Evolutionary conservation across 2,797 vertebrate species (phyloP).

Genomic region (Gouania willdenowi): DNA sequence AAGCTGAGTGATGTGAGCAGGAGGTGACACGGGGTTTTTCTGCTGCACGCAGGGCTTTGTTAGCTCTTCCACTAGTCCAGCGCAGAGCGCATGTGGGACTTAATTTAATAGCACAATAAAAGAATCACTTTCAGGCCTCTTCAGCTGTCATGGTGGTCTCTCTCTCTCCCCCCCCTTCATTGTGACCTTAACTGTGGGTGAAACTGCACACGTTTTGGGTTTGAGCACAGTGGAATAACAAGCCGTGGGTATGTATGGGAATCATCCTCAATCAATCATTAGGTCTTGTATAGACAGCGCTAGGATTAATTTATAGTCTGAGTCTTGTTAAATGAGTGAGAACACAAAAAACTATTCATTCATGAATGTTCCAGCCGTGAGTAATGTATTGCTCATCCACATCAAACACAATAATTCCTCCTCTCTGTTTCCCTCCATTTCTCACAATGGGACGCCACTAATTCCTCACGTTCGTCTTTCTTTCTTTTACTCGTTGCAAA

Average conservation of each 20-base stretch:
- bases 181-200: slow-evolving; percentile 33
- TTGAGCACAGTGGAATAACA: no score
- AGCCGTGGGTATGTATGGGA: no score
- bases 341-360: not conserved
- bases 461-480: slow-evolving; percentile 28
- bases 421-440: slow-evolving; percentile 38
- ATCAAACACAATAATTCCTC: slow-evolving; percentile 42
- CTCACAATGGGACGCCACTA: slow-evolving; percentile 18
- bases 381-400: slow-evolving; percentile 39
- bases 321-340: slow-evolving; percentile 4
- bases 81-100: slow-evolving; percentile 44
- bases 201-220: slow-evolving; percentile 22
- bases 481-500: slow-evolving; percentile 24
- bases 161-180: slow-evolving; percentile 25
- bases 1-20: slow-evolving; percentile 74
- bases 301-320: slow-evolving; percentile 35
- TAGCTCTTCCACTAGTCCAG: slow-evolving; percentile 52
- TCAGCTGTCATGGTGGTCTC: slow-evolving; percentile 68
- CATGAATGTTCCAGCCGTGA: no score
- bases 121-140: slow-evolving; percentile 40
- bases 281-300: slow-evolving; percentile 15
- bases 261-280: slow-evolving; percentile 26
- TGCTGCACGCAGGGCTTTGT: slow-evolving; percentile 62
- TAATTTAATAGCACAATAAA: slow-evolving; percentile 66
- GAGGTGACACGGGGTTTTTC: slow-evolving; percentile 62